Conservation (phyloP, 2,113 vertebrate genomes). For the Catharus bicknelli region DNA sequence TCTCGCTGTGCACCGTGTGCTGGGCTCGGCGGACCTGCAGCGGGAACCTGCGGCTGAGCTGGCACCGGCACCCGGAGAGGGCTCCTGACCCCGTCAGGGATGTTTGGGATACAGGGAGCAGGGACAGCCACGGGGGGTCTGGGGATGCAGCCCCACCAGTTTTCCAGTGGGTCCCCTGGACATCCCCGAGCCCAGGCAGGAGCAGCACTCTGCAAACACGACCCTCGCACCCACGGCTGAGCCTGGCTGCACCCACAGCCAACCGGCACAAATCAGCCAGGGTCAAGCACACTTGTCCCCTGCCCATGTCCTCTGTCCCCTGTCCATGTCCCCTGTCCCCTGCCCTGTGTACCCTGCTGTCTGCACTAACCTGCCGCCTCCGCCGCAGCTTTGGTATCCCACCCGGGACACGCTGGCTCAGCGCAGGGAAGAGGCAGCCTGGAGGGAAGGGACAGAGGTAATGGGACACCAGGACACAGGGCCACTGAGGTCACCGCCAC, state of each 20-base stretch:
- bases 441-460: background rate
- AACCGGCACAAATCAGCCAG: accelerated
- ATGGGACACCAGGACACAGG: background rate
- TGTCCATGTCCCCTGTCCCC: background rate
- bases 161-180: background rate
- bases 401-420: background rate
- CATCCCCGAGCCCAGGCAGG: background rate
- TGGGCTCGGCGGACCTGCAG: conserved; percentile 81
- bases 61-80: background rate
- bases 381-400: conserved; percentile 62
- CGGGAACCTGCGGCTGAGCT: background rate
- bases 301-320: background rate
- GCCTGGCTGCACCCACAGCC: background rate
- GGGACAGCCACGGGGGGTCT: background rate
- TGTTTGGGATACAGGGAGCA: accelerated
- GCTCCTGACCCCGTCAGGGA: background rate
- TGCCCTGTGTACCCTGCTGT: accelerated
- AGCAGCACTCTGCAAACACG: background rate
- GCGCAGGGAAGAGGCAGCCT: conserved; percentile 69
- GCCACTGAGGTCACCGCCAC: background rate
- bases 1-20: conserved; percentile 91
- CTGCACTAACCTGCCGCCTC: conserved; percentile 74
- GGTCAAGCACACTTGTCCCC: background rate
- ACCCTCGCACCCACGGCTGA: background rate
- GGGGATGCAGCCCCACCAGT: accelerated